phyloP scores from a whole-genome alignment of 2,888 invertebrate species.

The Neoascia interrupta region DNA sequence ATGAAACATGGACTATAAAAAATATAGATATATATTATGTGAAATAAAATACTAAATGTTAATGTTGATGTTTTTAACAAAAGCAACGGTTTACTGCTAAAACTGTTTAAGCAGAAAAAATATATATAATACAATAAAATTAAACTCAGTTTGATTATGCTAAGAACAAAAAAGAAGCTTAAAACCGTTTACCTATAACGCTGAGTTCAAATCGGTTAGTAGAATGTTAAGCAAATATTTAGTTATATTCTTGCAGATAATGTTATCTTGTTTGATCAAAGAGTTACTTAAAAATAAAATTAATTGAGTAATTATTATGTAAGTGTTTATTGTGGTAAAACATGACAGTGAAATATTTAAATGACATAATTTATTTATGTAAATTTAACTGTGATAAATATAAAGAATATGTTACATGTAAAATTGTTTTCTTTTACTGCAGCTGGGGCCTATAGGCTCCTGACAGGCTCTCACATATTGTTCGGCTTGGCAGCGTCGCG shows the following conservation, averaged over 20 bases:
- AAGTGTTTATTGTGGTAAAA: slow-evolving; percentile 56
- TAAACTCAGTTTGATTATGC: neutral
- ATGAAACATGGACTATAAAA: neutral
- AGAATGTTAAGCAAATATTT: slow-evolving; percentile 10
- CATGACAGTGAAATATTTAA: slow-evolving; percentile 58
- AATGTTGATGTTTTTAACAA: slow-evolving; percentile 29
- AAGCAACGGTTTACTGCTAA: slow-evolving; percentile 4
- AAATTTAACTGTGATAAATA: slow-evolving; percentile 69
- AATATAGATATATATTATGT: no score
- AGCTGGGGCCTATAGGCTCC: no score
- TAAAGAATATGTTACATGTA: slow-evolving; percentile 57
- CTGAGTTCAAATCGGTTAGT: slow-evolving; percentile 4
- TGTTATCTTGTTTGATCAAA: no score
- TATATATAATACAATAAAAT: neutral
- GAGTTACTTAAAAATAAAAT: neutral
- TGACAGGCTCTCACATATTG: no score
- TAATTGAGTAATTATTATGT: neutral
- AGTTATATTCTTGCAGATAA: no score
- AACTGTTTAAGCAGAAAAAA: neutral
- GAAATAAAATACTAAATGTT: slow-evolving; percentile 9
- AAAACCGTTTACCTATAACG: no score
- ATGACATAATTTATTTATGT: slow-evolving; percentile 62
- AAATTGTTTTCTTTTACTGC: neutral
- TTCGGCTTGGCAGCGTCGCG: no score
- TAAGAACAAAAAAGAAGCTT: neutral